Percentiles rank a stretch among this genome's conserved stretches.
phyloP scores from a whole-genome alignment of 2,888 invertebrate genomes.

The Pollenia angustigena region DNA sequence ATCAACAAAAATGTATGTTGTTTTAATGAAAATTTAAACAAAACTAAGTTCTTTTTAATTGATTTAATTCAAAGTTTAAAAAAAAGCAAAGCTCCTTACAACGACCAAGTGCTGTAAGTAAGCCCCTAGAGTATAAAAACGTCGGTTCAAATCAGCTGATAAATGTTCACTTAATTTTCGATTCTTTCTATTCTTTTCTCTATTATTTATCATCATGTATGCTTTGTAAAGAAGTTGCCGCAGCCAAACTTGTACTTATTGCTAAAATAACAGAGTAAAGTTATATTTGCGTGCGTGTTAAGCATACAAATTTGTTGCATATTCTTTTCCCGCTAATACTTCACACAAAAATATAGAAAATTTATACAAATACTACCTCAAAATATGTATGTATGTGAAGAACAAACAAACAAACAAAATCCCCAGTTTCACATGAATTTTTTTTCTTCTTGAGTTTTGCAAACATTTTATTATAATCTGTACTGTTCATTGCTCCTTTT shows the following conservation, averaged over 20 bases:
- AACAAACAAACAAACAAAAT: constrained; percentile 12
- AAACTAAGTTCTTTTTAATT: no score
- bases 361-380: neutral
- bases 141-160: constrained; percentile 20
- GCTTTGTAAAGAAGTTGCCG: constrained; percentile 8
- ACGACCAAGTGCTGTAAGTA: no score
- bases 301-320: constrained; percentile 62
- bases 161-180: constrained; percentile 21
- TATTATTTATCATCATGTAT: neutral
- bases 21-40: no score
- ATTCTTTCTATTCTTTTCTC: neutral
- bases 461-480: neutral
- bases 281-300: constrained; percentile 60
- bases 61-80: no score
- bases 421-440: constrained; percentile 46
- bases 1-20: no score
- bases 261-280: constrained; percentile 44
- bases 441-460: constrained; percentile 38
- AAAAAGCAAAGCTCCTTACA: neutral
- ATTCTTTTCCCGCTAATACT: constrained; percentile 13
- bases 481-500: constrained; percentile 15
- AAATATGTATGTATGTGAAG: neutral
- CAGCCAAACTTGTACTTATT: constrained; percentile 21
- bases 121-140: neutral
- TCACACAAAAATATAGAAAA: neutral